These are phyloP conservation scores for Dipodomys spectabilis DNA, from an alignment of 2,113 vertebrate species.

Conservation along the genomic window DNA sequence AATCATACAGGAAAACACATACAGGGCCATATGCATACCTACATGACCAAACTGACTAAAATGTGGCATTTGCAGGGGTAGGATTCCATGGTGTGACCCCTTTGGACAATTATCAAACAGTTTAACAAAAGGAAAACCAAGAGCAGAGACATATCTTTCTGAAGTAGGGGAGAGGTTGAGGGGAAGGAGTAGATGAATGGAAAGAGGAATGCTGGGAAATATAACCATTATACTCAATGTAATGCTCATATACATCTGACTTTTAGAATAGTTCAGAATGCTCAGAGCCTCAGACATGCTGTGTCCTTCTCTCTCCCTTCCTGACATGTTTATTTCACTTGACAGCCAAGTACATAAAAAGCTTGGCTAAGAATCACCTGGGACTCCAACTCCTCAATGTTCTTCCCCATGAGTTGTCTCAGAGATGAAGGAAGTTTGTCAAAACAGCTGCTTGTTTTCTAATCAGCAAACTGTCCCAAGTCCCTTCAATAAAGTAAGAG, in stretches of 20 bases:
- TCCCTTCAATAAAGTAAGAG: not conserved
- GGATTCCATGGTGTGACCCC: no score
- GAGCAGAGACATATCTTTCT: no score
- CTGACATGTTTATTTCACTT: conserved; percentile 55
- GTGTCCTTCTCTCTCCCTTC: conserved; percentile 18
- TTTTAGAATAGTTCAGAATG: conserved; percentile 52
- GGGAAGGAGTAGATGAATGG: no score
- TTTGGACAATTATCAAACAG: no score
- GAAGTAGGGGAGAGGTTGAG: no score
- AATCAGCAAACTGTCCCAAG: not conserved
- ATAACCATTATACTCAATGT: not conserved
- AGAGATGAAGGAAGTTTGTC: not conserved
- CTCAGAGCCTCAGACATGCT: not conserved
- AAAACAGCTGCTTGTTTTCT: not conserved
- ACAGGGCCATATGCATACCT: no score
- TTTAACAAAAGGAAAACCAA: no score
- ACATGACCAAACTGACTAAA: no score
- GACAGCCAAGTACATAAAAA: not conserved
- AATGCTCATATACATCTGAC: conserved; percentile 61
- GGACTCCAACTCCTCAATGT: not conserved
- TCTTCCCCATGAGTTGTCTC: not conserved
- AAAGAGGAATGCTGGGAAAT: no score
- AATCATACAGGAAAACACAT: no score
- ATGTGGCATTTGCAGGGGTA: no score
- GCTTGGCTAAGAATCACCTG: not conserved